Conservation (phyloP, 2,113 vertebrate species). For the Tachysurus fulvidraco region DNA sequence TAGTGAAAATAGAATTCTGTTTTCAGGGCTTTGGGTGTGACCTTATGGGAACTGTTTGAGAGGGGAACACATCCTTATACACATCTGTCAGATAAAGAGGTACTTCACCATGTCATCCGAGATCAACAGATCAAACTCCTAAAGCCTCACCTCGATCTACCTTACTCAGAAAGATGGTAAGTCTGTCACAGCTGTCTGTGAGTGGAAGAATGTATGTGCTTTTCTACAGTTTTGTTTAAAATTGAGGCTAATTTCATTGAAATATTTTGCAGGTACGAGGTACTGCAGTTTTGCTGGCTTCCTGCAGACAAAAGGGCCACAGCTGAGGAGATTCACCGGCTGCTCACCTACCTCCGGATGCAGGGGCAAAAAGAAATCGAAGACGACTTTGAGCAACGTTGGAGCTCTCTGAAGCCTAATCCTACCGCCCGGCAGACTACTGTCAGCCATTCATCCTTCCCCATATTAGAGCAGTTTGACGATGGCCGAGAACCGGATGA, state of each 20-base stretch:
- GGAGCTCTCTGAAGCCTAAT: slow-evolving; percentile 90
- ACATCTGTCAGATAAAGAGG: slow-evolving; percentile 85
- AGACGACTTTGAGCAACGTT: slow-evolving; percentile 92
- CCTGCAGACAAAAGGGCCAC: slow-evolving; percentile 87
- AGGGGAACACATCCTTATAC: slow-evolving; percentile 83
- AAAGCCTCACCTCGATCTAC: slow-evolving; percentile 88
- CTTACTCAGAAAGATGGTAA: slow-evolving; percentile 94
- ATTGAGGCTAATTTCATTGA: not conserved
- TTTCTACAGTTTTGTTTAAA: not conserved
- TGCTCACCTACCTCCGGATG: slow-evolving; percentile 92
- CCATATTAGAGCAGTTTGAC: slow-evolving; percentile 89
- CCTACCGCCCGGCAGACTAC: slow-evolving; percentile 76
- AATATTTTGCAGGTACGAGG: slow-evolving; percentile 82
- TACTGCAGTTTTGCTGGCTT: slow-evolving; percentile 95
- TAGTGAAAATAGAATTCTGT: slow-evolving; percentile 36
- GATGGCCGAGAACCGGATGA: slow-evolving; percentile 92
- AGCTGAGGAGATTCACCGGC: slow-evolving; percentile 90
- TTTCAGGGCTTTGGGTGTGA: slow-evolving; percentile 89
- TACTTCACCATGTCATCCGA: slow-evolving; percentile 89
- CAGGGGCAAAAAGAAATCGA: slow-evolving; percentile 91
- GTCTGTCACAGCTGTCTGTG: not conserved
- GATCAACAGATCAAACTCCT: slow-evolving; percentile 87
- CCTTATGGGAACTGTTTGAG: slow-evolving; percentile 93
- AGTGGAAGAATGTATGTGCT: not conserved
- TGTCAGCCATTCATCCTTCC: slow-evolving; percentile 84